phyloP scores from a whole-genome alignment of 2,113 vertebrate genomes.

The Spea multiplicata region DNA sequence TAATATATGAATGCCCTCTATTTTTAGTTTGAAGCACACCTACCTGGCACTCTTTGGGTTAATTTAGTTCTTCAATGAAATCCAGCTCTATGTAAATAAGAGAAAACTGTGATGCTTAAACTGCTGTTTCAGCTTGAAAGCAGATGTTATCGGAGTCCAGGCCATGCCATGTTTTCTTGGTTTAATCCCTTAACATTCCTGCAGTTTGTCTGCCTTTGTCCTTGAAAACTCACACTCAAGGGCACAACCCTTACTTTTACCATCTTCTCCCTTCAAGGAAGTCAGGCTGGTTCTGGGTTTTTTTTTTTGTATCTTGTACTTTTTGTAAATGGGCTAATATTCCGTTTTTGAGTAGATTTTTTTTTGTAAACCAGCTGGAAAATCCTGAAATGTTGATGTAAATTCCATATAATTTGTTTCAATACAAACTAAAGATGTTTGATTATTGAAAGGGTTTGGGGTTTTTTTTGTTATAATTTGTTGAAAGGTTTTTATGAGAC shows the following conservation, averaged over 20 bases:
- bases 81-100: constrained; percentile 24
- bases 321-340: no score
- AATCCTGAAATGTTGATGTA: no score
- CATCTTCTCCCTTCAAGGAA: no score
- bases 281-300: no score
- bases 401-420: no score
- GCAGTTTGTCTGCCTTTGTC: background rate
- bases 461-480: no score
- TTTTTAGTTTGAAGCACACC: background rate
- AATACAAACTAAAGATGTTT: no score
- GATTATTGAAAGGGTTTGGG: no score
- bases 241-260: background rate
- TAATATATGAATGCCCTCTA: constrained; percentile 12
- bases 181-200: background rate
- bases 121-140: constrained; percentile 42
- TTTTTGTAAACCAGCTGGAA: no score
- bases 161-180: background rate
- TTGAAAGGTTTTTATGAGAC: no score
- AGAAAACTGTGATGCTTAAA: constrained; percentile 20
- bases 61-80: background rate
- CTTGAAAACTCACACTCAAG: background rate
- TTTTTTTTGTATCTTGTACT: no score
- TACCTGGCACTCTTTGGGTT: background rate
- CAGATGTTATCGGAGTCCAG: constrained; percentile 17
- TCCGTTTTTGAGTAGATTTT: no score